A percentile compares a stretch with the other conserved stretches of the same genome.
Conservation (phyloP, 2,113 vertebrate genomes). For the Hydrochoerus hydrochaeris region DNA sequence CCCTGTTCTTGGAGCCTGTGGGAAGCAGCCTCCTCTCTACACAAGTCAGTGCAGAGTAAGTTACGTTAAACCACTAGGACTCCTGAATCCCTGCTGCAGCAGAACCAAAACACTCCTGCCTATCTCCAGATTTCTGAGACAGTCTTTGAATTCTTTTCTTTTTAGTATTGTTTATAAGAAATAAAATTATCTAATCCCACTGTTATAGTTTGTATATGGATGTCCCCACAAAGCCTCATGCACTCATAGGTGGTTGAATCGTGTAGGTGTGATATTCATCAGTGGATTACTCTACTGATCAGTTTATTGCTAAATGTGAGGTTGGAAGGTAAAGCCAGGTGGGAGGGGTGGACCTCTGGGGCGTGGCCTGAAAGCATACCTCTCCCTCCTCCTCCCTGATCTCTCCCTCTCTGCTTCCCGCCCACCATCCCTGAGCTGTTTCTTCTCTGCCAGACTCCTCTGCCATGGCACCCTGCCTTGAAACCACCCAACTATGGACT, state of each 20-base stretch:
- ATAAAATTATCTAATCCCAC: not conserved
- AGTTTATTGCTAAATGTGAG: not conserved
- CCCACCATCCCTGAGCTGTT: not conserved
- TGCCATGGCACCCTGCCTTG: not conserved
- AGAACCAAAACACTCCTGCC: not conserved
- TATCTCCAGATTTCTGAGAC: not conserved
- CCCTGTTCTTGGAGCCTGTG: not conserved
- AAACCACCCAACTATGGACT: not conserved
- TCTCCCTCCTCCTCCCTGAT: not conserved
- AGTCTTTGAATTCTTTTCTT: not conserved
- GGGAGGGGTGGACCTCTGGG: not conserved
- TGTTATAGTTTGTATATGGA: not conserved
- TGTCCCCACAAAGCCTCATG: not conserved
- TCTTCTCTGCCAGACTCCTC: not conserved
- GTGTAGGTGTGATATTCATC: not conserved
- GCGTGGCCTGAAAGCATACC: not conserved
- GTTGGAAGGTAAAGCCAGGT: not conserved
- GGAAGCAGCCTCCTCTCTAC: not conserved
- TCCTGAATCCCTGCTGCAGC: not conserved
- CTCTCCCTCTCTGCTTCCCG: too few relatives aligned
- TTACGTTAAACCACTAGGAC: not conserved
- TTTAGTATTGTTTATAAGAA: slow-evolving; percentile 37
- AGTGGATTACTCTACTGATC: not conserved
- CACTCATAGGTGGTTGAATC: not conserved
- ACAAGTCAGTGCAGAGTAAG: not conserved